Percentiles rank a stretch among this genome's conserved stretches.
phyloP scores from a whole-genome alignment of 2,888 invertebrate genomes.

The Girardia tigrina region DNA sequence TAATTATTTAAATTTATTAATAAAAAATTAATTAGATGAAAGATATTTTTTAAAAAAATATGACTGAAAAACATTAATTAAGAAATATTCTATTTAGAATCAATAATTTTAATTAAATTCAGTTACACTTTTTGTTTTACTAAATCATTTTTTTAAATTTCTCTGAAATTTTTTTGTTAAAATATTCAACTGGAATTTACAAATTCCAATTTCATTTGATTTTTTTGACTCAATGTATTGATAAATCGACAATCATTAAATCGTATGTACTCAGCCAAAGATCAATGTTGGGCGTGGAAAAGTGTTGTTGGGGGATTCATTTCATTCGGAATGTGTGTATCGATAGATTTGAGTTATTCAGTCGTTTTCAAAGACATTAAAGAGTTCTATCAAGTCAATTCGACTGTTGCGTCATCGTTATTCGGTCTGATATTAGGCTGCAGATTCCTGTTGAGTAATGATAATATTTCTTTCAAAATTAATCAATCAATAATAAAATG shows the following conservation, averaged over 20 bases:
- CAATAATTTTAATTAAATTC: too few species aligned
- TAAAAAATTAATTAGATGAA: too few species aligned
- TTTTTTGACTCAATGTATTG: not conserved
- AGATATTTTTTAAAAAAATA: too few species aligned
- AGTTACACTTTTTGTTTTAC: conserved; percentile 19
- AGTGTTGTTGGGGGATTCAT: not conserved
- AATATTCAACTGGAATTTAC: too few species aligned
- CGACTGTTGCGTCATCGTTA: not conserved
- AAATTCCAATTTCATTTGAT: too few species aligned
- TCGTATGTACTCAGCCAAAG: not conserved
- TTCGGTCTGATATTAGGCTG: not conserved
- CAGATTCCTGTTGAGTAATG: not conserved
- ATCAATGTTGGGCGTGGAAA: conserved; percentile 3
- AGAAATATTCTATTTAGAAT: too few species aligned
- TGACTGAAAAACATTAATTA: too few species aligned
- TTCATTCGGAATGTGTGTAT: not conserved
- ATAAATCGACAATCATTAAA: not conserved
- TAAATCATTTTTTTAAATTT: not conserved
- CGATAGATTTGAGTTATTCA: conserved; percentile 3
- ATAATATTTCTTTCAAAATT: too few species aligned
- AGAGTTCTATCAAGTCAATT: not conserved
- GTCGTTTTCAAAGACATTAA: conserved; percentile 9
- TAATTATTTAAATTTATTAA: too few species aligned
- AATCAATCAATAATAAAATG: too few species aligned
- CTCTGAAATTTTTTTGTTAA: not conserved